Base-by-base conservation (phyloP, 2,888 invertebrate species). In the Drosophila bunnanda region DNA sequence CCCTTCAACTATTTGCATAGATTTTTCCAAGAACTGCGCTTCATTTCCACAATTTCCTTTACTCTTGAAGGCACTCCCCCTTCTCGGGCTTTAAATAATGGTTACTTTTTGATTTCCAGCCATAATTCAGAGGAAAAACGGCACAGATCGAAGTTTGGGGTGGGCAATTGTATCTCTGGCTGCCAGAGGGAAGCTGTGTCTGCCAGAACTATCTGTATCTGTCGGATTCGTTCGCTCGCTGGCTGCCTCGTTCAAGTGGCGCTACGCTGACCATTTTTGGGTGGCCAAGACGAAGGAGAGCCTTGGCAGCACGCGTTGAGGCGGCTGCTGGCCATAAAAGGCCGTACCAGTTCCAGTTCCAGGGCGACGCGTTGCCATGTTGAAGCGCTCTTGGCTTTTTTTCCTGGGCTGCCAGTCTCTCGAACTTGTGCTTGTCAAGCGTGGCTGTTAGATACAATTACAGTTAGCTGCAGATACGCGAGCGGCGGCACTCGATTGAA, bases 371-470 rank as follows among this genome's bases (percentile, higher is more conserved):
- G 82, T 79, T 82, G 85, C 84, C 73, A 77, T 53, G 32, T 17
- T 12, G 64, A 22, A 46, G 50, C 7, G 68, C 48, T 48, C 66
- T 46, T 58, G 15, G 58, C 15, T 56, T 44, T 52, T 36, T 34
- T 39, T 22, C 30, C 34, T 41, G 50, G 41, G 52, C 56, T 39
- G 50, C 32, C 50, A 32, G 50, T 34, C 50, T 32, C 50, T 50
- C 9, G 50, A 50, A 15, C 59, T 60, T 39, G 32, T 66, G 72
- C 77, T 75, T 87, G 82, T 87, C 82, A 83, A 82, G 70, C 68
- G 78, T 82, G 75, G 79, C 82, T 84, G 82, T 88, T 83, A 83
- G 86, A 85, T 83, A 88, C 88, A 82, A 83, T 88, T 85, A 88
- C 83, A 83, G 83, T 83, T 83, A 83, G 83, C 83, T 67, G 73